These are phyloP conservation scores for Acestrorhynchus altus DNA, from an alignment of 2,797 vertebrate species.

Conservation along the genomic window DNA sequence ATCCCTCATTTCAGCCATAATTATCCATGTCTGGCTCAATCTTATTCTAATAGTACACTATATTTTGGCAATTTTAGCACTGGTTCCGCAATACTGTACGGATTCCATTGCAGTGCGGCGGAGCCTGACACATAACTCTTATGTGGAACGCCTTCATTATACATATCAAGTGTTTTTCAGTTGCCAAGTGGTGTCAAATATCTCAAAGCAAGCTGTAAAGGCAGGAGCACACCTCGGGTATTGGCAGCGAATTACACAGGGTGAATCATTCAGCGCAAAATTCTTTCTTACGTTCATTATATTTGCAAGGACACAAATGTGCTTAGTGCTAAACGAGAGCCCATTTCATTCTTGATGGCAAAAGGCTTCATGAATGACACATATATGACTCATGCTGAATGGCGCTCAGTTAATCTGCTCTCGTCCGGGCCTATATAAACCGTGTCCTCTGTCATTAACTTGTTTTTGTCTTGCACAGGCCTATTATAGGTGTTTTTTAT, in stretches of 20 bases:
- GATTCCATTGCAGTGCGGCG: not conserved
- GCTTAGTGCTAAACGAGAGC: conserved; percentile 35
- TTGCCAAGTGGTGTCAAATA: conserved; percentile 55
- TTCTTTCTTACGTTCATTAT: conserved; percentile 42
- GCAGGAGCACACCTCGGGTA: conserved; percentile 49
- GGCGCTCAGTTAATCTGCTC: conserved; percentile 29
- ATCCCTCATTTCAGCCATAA: not conserved
- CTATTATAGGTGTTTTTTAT: not conserved
- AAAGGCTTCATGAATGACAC: conserved; percentile 34
- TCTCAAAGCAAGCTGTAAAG: conserved; percentile 52
- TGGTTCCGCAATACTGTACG: not conserved
- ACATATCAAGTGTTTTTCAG: conserved; percentile 51
- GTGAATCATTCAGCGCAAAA: conserved; percentile 52
- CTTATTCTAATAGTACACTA: not conserved
- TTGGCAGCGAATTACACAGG: conserved; percentile 52
- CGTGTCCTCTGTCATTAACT: not conserved
- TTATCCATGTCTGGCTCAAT: not conserved
- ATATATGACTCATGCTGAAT: conserved; percentile 19
- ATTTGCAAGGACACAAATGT: conserved; percentile 37
- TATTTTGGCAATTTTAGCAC: not conserved
- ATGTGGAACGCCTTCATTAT: conserved; percentile 14
- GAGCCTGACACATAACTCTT: not conserved
- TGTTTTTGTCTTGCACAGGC: not conserved
- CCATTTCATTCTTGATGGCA: conserved; percentile 42
- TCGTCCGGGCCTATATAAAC: conserved; percentile 25